Evolutionary conservation across 2,113 vertebrate genomes (phyloP), one percentile per base, ranked within the genome.

Genomic region (Parotia lawesii): DNA sequence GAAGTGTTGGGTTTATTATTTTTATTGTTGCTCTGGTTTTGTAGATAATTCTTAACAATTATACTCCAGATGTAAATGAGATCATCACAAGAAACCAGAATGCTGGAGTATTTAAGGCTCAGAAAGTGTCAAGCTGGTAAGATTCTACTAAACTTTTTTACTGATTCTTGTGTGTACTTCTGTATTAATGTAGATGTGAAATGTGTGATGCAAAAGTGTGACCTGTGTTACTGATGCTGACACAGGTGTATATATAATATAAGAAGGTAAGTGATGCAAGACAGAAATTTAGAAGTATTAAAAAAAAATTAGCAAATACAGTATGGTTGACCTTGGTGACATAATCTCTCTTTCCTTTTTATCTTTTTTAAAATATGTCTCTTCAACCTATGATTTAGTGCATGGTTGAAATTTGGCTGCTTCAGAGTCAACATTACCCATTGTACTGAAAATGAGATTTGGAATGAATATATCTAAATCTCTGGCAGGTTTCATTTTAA

Each of bases 71-170:
- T 96, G 99, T 99, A 37, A 97, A 90, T 62, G 95, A 97, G 45
- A 98, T 99, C 77, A 97, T 99, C 33, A 57, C 97, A 92, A 98
- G 95, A 91, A 99, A 99, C 95, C 95, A 97, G 92, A 96, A 95
- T 66, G 93, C 97, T 3, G 98, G 98, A 47, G 84, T 97, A 56
- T 99, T 99, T 95, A 98, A 98, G 60, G 96, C 98, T 53, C 97
- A 95, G n/a, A 96, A 92, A 29, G 96, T 99, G 35, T 99, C 98
- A 75, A 98, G 98, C 97, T 83, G 99, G 99, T 99, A 98, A 99
- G 98, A 93, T 67, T 44, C 64, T 93, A 54, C 53, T 76, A 19
- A 80, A 38, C 6, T 38, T 24, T 69, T 85, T 89, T 67, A 47
- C 28, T 37, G 20, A 75, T 89, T 85, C 37, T 78, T 78, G 27